These are phyloP conservation scores for Struthidea cinerea DNA, from an alignment of 2,113 vertebrate genomes.

Conservation along the genomic window DNA sequence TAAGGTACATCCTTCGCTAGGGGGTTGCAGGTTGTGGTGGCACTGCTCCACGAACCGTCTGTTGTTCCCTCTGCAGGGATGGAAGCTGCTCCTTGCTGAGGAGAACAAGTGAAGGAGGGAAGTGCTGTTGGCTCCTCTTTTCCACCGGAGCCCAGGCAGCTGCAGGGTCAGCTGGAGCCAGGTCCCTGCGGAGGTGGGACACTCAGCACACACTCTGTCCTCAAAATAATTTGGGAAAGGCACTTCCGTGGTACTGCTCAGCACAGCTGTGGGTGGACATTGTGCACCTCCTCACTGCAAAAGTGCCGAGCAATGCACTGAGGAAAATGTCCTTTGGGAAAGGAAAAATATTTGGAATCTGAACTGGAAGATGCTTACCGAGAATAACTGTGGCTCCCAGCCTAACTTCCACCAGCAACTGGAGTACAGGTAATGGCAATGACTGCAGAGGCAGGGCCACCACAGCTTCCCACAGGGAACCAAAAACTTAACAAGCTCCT, in stretches of 20 bases:
- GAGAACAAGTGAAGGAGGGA: not conserved
- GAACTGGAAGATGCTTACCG: not conserved
- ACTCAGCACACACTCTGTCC: not conserved
- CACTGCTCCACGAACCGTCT: not conserved
- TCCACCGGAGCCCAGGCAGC: not conserved
- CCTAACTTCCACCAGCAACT: not conserved
- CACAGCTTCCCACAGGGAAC: not conserved
- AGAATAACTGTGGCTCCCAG: not conserved
- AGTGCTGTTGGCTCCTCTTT: not conserved
- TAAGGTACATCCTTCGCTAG: not conserved
- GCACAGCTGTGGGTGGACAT: not conserved
- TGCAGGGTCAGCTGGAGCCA: not conserved
- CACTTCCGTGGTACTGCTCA: not conserved
- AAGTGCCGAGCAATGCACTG: not conserved
- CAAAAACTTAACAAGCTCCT: not conserved
- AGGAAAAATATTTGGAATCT: not conserved
- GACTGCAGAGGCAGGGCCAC: not conserved
- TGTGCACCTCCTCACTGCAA: not conserved
- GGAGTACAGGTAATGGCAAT: not conserved
- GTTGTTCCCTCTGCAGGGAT: not conserved
- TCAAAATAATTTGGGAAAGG: not conserved
- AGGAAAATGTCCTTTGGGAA: not conserved
- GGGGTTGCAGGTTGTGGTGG: not conserved
- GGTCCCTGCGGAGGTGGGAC: not conserved
- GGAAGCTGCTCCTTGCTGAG: not conserved